Percentiles rank a stretch among this genome's conserved stretches.
Evolutionary conservation across 2,113 vertebrate genomes (phyloP).

Genomic region (Petrocephalus zakoni): DNA sequence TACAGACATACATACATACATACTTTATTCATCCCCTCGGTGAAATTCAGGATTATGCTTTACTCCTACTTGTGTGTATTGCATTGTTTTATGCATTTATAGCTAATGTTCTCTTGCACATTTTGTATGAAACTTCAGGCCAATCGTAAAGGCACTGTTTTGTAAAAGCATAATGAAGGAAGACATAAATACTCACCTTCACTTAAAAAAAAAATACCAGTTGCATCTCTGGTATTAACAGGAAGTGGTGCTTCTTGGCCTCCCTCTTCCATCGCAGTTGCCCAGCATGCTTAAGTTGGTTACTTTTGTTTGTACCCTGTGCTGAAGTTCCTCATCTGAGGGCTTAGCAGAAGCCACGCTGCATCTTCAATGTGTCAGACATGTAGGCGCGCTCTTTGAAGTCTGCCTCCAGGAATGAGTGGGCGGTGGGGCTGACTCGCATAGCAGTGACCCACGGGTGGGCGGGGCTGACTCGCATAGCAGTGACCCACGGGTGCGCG

Average conservation of each 20-base stretch:
- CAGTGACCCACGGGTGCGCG: neutral
- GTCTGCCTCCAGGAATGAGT: neutral
- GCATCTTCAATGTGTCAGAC: neutral
- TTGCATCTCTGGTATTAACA: neutral
- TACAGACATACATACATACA: no score
- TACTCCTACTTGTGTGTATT: neutral
- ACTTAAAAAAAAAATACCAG: neutral
- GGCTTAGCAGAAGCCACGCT: neutral
- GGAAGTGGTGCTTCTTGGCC: neutral
- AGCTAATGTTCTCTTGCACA: neutral
- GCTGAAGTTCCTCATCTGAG: neutral
- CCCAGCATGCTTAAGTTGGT: neutral
- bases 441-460: neutral
- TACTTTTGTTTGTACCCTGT: neutral
- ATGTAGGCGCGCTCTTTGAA: neutral
- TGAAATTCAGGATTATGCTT: no score
- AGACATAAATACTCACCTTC: neutral
- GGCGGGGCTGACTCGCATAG: neutral
- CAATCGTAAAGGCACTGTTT: neutral
- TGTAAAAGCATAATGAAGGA: neutral
- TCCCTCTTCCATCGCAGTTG: neutral
- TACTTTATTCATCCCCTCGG: no score
- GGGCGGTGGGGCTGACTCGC: neutral
- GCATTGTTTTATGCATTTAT: neutral
- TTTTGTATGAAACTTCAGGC: neutral